Evolutionary conservation across 2,113 vertebrate genomes (phyloP).

Genomic region (Myrmecophaga tridactyla): DNA sequence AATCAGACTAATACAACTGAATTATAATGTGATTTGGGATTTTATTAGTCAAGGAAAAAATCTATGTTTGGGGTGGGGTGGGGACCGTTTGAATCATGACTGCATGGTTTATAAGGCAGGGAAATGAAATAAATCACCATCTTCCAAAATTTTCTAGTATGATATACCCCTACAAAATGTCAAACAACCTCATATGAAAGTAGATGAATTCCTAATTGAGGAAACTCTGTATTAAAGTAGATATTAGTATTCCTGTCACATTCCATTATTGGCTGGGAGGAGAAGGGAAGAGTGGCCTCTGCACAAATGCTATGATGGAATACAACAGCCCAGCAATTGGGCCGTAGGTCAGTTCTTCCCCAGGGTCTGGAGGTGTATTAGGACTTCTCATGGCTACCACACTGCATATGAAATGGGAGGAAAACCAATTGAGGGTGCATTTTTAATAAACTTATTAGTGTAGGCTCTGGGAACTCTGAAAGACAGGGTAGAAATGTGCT

Average conservation of each 20-base stretch:
- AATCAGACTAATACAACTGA: neutral
- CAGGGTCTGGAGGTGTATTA: too few relatives aligned
- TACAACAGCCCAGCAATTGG: neutral
- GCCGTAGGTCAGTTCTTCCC: fast-evolving
- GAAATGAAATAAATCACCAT: neutral
- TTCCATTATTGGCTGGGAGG: too few relatives aligned
- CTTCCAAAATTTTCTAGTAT: neutral
- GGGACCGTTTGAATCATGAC: neutral
- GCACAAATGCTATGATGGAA: fast-evolving
- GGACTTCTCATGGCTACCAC: too few relatives aligned
- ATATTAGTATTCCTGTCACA: fast-evolving
- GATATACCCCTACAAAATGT: neutral
- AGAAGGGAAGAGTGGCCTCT: fast-evolving
- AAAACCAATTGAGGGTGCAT: too few relatives aligned
- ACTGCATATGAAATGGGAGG: fast-evolving
- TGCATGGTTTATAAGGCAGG: neutral
- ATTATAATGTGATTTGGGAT: neutral
- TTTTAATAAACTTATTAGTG: fast-evolving
- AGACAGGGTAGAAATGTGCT: fast-evolving
- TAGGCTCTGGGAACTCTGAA: neutral
- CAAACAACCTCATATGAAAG: neutral
- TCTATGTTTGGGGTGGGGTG: too few relatives aligned
- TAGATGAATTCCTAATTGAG: fast-evolving
- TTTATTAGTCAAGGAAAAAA: neutral
- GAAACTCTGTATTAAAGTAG: neutral